A percentile compares a stretch with the other conserved stretches of the same genome.
These are phyloP conservation scores for Ceriagrion tenellum DNA, from an alignment of 2,888 invertebrate genomes.

Conservation along the genomic window DNA sequence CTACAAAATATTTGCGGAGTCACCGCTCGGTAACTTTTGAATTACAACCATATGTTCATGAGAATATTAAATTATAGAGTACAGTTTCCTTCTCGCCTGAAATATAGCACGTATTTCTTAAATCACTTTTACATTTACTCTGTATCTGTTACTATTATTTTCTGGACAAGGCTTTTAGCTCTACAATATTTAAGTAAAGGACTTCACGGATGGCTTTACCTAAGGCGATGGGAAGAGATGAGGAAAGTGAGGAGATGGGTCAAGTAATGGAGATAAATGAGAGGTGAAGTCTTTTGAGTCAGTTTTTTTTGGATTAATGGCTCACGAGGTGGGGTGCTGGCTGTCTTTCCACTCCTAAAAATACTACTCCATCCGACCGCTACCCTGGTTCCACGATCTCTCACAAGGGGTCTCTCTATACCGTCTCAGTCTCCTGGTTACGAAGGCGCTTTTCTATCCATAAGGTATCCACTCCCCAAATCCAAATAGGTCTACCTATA, in stretches of 20 bases:
- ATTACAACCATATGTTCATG: no score
- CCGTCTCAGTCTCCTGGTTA: neutral
- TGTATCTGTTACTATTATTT: neutral
- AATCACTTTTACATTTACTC: neutral
- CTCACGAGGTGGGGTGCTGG: neutral
- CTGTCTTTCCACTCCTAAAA: neutral
- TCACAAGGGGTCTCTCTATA: neutral
- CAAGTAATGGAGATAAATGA: neutral
- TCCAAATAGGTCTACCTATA: neutral
- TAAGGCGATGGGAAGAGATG: neutral
- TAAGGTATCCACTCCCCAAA: neutral
- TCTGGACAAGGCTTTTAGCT: neutral
- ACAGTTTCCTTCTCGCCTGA: no score
- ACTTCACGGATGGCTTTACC: neutral
- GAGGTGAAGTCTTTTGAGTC: neutral
- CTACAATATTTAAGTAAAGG: neutral
- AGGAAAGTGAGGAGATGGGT: neutral
- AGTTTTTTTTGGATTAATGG: no score
- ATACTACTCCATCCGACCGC: neutral
- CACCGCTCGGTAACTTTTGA: no score
- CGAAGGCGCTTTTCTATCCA: neutral
- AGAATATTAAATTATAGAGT: no score
- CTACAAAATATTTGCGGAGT: no score
- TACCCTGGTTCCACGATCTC: neutral
- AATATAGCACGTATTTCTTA: no score